Evolutionary conservation across 2,113 vertebrate genomes (phyloP).

Genomic region (Maylandia zebra): DNA sequence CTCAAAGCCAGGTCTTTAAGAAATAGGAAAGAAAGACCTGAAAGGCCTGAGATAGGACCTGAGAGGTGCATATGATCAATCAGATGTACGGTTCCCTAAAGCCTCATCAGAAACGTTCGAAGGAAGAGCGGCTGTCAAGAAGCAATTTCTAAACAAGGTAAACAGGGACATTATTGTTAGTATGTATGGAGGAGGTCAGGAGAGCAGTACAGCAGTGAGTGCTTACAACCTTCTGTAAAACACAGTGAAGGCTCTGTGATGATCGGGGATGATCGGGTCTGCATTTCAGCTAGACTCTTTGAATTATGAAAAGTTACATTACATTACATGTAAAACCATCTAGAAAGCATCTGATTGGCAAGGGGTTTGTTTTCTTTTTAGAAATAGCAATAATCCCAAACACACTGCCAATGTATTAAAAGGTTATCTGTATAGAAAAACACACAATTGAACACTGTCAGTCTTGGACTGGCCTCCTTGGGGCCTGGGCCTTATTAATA

Average conservation of each 20-base stretch:
- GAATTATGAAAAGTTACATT: neutral
- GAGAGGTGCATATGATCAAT: neutral
- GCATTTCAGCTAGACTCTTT: neutral
- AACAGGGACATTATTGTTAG: neutral
- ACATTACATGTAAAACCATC: neutral
- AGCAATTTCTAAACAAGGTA: neutral
- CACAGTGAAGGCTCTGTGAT: neutral
- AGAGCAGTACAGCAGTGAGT: neutral
- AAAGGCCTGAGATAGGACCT: fast-evolving
- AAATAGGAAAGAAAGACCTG: neutral
- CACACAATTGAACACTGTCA: neutral
- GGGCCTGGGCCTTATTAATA: neutral
- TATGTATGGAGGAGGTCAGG: neutral
- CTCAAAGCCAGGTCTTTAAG: neutral
- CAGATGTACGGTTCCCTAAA: neutral
- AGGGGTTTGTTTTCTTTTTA: neutral
- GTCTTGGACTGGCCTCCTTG: neutral
- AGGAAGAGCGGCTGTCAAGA: neutral
- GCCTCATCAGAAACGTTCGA: neutral
- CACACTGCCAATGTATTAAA: neutral
- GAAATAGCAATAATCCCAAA: neutral
- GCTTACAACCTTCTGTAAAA: neutral
- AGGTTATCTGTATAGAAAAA: fast-evolving
- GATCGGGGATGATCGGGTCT: fast-evolving
- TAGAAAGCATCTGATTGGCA: neutral